These are phyloP conservation scores for Sebastes variabilis DNA, from an alignment of 2,797 vertebrate genomes.

Conservation along the genomic window DNA sequence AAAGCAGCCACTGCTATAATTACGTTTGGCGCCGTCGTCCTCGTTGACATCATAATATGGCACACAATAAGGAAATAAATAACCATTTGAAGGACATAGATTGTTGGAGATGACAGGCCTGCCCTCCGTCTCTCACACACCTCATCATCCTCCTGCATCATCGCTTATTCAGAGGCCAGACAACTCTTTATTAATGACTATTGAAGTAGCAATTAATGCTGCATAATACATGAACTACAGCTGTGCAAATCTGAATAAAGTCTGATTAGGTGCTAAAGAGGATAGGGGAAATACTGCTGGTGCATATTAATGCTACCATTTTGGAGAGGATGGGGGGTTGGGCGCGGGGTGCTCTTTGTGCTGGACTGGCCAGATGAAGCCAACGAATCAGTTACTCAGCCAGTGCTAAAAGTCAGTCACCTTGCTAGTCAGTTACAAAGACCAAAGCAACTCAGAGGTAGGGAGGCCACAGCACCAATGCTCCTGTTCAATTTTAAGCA, in stretches of 20 bases:
- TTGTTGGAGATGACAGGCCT: constrained; percentile 51
- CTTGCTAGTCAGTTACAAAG: constrained; percentile 26
- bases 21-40: constrained; percentile 46
- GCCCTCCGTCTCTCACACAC: constrained; percentile 54
- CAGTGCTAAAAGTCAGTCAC: constrained; percentile 34
- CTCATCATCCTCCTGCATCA: constrained; percentile 63
- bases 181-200: constrained; percentile 84
- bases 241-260: constrained; percentile 83
- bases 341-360: constrained; percentile 7
- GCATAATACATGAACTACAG: constrained; percentile 87
- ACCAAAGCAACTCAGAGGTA: constrained; percentile 18
- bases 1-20: constrained; percentile 42
- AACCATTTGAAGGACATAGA: constrained; percentile 62
- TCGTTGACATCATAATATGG: constrained; percentile 59
- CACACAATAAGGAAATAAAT: constrained; percentile 65
- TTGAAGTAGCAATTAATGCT: constrained; percentile 84
- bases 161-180: constrained; percentile 66
- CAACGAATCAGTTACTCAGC: constrained; percentile 28
- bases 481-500: constrained; percentile 49
- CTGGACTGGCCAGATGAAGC: constrained; percentile 15
- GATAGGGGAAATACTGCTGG: constrained; percentile 64
- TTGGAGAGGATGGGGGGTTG: constrained; percentile 1
- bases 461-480: constrained; percentile 21
- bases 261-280: constrained; percentile 83
- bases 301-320: constrained; percentile 79